Conservation (phyloP, 2,113 vertebrate genomes). For the Cyphomyrus discorhynchus region DNA sequence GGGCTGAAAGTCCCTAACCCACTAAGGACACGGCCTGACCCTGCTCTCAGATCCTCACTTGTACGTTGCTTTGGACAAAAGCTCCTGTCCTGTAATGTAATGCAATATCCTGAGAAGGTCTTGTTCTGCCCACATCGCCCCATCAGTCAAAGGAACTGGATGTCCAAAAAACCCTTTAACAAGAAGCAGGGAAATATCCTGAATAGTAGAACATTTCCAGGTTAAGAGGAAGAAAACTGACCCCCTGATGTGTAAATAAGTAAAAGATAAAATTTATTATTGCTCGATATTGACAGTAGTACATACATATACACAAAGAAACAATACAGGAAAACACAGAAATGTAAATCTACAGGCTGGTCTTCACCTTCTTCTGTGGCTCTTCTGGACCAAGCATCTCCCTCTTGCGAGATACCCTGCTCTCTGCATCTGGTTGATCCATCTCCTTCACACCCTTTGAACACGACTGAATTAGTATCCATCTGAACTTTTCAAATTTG, state of each 20-base stretch:
- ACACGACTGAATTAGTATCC: not conserved
- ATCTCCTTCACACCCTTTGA: conserved; percentile 37
- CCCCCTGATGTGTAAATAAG: not conserved
- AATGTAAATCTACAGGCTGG: conserved; percentile 35
- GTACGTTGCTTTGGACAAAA: not conserved
- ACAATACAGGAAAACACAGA: not conserved
- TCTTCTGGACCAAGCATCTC: conserved; percentile 28
- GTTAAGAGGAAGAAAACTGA: not conserved
- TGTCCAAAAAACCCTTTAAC: not conserved
- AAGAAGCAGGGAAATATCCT: not conserved
- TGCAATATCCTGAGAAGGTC: not conserved
- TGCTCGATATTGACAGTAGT: not conserved
- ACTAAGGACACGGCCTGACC: too few relatives aligned
- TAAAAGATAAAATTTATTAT: not conserved
- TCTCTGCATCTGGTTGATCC: conserved; percentile 20
- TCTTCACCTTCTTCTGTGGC: conserved; percentile 44
- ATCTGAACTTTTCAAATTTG: not conserved
- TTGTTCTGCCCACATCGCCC: not conserved
- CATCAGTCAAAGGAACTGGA: not conserved
- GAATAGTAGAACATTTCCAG: not conserved
- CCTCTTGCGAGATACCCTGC: conserved; percentile 44
- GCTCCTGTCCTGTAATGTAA: not conserved
- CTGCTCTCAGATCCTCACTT: too few relatives aligned
- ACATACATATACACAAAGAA: not conserved
- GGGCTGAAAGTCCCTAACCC: too few relatives aligned